Evolutionary conservation across 2,113 vertebrate genomes (phyloP).

Genomic region (Pao palembangensis): DNA sequence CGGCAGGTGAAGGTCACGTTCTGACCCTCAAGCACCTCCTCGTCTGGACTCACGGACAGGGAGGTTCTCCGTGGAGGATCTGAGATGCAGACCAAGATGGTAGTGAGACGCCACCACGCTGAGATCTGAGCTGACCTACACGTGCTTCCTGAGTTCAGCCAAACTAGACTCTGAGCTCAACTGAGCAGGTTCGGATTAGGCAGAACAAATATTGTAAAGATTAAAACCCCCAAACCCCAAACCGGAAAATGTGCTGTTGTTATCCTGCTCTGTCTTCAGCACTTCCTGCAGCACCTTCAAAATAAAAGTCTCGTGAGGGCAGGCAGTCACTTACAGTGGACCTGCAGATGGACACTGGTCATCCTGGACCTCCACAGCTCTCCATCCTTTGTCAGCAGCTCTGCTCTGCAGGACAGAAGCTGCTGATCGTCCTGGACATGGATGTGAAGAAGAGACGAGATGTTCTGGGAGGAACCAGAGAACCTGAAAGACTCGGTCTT

Average conservation of each 20-base stretch:
- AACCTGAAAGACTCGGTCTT: neutral
- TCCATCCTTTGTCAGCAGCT: conserved; percentile 28
- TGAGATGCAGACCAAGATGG: conserved; percentile 32
- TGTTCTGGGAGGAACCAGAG: conserved; percentile 33
- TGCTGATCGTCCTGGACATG: conserved; percentile 2
- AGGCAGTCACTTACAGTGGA: conserved; percentile 33
- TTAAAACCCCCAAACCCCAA: too few species aligned
- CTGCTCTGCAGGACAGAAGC: conserved; percentile 32
- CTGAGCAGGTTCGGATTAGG: neutral
- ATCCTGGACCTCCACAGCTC: conserved; percentile 18
- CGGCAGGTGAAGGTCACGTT: conserved; percentile 53
- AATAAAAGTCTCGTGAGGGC: conserved; percentile 1
- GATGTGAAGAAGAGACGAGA: conserved; percentile 20
- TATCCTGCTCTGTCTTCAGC: neutral
- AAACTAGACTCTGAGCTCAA: neutral
- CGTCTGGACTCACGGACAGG: conserved; percentile 64
- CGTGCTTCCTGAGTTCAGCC: neutral
- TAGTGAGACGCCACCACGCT: neutral
- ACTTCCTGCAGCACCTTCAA: neutral
- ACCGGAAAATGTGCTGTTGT: too few species aligned
- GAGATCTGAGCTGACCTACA: neutral
- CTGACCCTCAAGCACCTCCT: conserved; percentile 53
- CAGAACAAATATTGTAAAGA: too few species aligned
- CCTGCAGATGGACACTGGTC: conserved; percentile 9
- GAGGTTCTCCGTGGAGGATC: conserved; percentile 65